Evolutionary conservation across 2,113 vertebrate genomes (phyloP).

Genomic region (Ciconia stormi): DNA sequence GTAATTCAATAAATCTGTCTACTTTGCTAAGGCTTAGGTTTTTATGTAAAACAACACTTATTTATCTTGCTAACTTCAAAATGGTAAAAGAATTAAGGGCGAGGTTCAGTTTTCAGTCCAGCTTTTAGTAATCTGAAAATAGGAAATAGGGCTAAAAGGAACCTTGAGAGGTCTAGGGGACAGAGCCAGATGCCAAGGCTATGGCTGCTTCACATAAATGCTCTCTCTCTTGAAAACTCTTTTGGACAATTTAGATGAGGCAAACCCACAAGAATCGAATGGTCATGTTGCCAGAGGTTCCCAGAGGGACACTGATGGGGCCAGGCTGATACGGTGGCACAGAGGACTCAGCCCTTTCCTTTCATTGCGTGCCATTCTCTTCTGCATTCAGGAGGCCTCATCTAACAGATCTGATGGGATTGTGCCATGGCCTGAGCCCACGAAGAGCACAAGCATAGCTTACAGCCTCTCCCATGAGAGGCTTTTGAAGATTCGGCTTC

Average conservation of each 20-base stretch:
- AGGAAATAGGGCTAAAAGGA: background rate
- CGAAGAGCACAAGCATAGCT: background rate
- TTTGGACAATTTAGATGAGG: background rate
- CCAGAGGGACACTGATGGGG: background rate
- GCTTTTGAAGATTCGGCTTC: background rate
- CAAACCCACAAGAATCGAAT: background rate
- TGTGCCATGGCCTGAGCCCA: background rate
- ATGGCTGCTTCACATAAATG: background rate
- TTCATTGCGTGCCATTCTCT: background rate
- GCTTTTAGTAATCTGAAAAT: background rate
- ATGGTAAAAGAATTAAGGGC: background rate
- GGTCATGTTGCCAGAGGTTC: background rate
- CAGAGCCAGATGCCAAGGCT: background rate
- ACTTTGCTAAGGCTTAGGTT: conserved; percentile 30
- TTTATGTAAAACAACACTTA: conserved; percentile 59
- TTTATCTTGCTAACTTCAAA: conserved; percentile 47
- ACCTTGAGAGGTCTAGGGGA: background rate
- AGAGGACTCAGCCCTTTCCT: background rate
- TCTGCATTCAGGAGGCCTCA: background rate
- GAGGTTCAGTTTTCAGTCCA: background rate
- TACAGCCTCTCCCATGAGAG: background rate
- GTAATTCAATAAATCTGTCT: conserved; percentile 70
- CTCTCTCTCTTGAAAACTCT: background rate
- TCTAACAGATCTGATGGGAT: background rate
- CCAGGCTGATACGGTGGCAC: background rate